Evolutionary conservation across 2,888 invertebrate genomes (phyloP).

Genomic region (Lycaena phlaeas): DNA sequence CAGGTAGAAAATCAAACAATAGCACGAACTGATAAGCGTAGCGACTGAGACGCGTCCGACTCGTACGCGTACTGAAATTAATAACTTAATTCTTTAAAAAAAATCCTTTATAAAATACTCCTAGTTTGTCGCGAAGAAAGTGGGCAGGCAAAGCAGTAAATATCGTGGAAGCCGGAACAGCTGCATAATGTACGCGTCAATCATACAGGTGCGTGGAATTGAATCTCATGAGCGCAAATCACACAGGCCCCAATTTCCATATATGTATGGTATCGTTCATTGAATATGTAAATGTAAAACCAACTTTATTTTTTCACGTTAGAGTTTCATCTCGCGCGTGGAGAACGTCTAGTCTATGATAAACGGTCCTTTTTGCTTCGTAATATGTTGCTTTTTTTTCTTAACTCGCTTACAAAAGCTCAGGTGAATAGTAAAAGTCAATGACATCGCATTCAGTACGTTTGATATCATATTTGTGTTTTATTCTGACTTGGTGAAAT

Average conservation of each 20-base stretch:
- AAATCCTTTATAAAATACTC: neutral
- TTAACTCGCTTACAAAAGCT: slow-evolving; percentile 10
- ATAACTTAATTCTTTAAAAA: too few relatives aligned
- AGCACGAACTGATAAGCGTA: too few relatives aligned
- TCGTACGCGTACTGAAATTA: too few relatives aligned
- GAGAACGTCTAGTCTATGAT: slow-evolving; percentile 24
- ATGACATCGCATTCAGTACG: neutral
- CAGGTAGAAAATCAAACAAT: too few relatives aligned
- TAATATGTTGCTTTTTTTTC: slow-evolving; percentile 30
- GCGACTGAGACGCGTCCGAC: too few relatives aligned
- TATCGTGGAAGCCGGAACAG: slow-evolving; percentile 37
- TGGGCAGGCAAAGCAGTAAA: slow-evolving; percentile 44
- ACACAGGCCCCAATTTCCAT: slow-evolving; percentile 48
- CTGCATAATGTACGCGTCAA: slow-evolving; percentile 61
- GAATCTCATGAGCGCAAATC: slow-evolving; percentile 67
- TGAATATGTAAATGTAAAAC: slow-evolving; percentile 19
- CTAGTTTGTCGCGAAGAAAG: slow-evolving; percentile 6
- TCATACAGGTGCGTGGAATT: slow-evolving; percentile 63
- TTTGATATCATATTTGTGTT: neutral
- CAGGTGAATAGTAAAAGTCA: slow-evolving; percentile 1
- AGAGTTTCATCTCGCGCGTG: slow-evolving; percentile 21
- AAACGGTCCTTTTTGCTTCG: slow-evolving; percentile 26
- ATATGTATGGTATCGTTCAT: slow-evolving; percentile 32
- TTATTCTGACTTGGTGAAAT: slow-evolving; percentile 1
- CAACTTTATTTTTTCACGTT: slow-evolving; percentile 21